phyloP scores from a whole-genome alignment of 1,140 invertebrate species.

The Bombus confusus region DNA sequence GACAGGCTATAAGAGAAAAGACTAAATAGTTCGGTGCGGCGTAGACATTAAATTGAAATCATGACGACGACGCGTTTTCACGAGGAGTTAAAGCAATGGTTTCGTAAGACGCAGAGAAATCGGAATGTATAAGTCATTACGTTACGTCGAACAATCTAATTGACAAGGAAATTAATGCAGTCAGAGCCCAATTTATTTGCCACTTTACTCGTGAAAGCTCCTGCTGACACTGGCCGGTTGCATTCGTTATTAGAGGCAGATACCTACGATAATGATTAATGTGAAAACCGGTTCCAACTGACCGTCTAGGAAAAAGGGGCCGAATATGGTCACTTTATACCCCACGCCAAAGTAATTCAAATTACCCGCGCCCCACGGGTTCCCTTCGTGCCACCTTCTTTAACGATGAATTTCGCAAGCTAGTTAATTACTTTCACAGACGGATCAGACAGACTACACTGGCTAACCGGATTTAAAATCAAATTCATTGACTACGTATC shows the following conservation, averaged over 20 bases:
- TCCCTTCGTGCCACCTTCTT: slow-evolving; percentile 35
- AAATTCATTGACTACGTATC: not conserved
- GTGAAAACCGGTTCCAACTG: slow-evolving; percentile 66
- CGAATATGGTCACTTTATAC: slow-evolving; percentile 64
- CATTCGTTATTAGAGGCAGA: slow-evolving; percentile 68
- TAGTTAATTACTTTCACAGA: slow-evolving; percentile 59
- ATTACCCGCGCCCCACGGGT: slow-evolving; percentile 52
- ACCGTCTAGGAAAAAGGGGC: slow-evolving; percentile 62
- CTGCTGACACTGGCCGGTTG: slow-evolving; percentile 59
- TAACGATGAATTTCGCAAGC: slow-evolving; percentile 54
- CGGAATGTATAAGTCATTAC: slow-evolving; percentile 56
- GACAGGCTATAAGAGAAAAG: not conserved
- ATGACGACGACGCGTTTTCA: slow-evolving; percentile 37
- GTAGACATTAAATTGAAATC: slow-evolving; percentile 28
- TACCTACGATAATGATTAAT: slow-evolving; percentile 70
- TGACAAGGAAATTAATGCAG: slow-evolving; percentile 71
- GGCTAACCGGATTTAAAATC: slow-evolving; percentile 26
- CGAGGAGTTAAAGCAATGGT: not conserved
- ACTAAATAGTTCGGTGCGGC: not conserved
- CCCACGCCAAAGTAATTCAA: slow-evolving; percentile 50
- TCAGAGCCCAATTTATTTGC: slow-evolving; percentile 70
- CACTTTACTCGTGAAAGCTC: slow-evolving; percentile 61
- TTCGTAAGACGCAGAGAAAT: slow-evolving; percentile 22
- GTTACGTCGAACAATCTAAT: slow-evolving; percentile 62
- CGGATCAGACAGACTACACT: slow-evolving; percentile 10